These are phyloP conservation scores for Pseudocheirus occidentalis DNA, from an alignment of 2,797 vertebrate species.

Conservation along the genomic window DNA sequence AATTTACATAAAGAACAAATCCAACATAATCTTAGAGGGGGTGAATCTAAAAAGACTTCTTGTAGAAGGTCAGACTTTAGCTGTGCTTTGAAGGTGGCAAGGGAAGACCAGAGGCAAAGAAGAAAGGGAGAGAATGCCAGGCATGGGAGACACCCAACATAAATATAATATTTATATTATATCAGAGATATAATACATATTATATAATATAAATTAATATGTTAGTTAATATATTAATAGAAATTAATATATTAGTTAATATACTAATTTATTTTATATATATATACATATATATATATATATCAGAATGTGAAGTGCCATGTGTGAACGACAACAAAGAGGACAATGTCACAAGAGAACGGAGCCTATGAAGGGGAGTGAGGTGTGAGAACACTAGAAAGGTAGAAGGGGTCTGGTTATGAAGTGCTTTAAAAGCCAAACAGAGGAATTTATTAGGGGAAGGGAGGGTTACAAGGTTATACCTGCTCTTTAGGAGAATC, in stretches of 20 bases:
- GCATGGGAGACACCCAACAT: neutral
- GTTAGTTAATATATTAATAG: too few relatives aligned
- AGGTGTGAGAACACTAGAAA: neutral
- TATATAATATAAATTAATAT: too few relatives aligned
- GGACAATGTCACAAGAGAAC: neutral
- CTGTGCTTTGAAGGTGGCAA: neutral
- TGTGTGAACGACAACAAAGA: neutral
- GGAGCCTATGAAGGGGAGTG: neutral
- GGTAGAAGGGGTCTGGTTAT: neutral
- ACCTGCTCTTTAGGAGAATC: neutral
- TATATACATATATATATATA: too few relatives aligned
- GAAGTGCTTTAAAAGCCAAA: neutral
- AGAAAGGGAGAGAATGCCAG: neutral
- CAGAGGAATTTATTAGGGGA: neutral
- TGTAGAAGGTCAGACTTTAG: neutral
- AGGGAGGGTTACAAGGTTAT: neutral
- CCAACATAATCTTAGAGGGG: neutral
- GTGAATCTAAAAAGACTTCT: neutral
- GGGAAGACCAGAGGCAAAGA: neutral
- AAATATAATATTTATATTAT: neutral
- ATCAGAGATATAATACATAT: too few relatives aligned
- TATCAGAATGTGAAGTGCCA: neutral
- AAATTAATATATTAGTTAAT: too few relatives aligned
- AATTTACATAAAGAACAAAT: neutral
- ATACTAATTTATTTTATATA: too few relatives aligned